phyloP scores from a whole-genome alignment of 2,888 invertebrate genomes.

The Cheilosia impressa region DNA sequence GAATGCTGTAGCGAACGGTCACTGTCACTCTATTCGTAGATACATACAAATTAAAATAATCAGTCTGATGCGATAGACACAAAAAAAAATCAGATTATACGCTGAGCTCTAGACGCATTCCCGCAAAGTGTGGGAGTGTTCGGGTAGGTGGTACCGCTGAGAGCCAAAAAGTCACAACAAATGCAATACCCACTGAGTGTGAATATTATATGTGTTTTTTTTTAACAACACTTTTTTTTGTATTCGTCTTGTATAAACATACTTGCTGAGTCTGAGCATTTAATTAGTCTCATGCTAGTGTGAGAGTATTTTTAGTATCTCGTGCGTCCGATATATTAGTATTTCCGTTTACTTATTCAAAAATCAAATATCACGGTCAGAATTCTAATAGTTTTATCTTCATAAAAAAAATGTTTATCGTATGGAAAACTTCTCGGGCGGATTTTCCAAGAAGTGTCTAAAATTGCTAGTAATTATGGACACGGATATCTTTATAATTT shows the following conservation, averaged over 20 bases:
- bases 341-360: conserved; percentile 32
- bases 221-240: conserved; percentile 14
- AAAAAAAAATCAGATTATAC: conserved; percentile 1
- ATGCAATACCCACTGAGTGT: conserved; percentile 41
- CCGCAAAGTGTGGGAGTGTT: conserved; percentile 10
- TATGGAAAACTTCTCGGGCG: too few species aligned
- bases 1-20: conserved; percentile 36
- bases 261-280: conserved; percentile 24
- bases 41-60: conserved; percentile 27
- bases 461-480: not conserved
- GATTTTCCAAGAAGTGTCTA: not conserved
- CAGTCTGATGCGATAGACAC: conserved; percentile 34
- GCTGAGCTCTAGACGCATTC: conserved; percentile 49
- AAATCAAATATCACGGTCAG: conserved; percentile 55
- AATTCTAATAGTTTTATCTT: conserved; percentile 28
- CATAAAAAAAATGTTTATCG: too few species aligned
- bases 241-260: conserved; percentile 21
- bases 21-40: conserved; percentile 28
- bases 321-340: conserved; percentile 40
- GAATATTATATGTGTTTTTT: conserved; percentile 12
- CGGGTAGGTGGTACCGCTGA: conserved; percentile 21
- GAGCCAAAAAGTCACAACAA: conserved; percentile 37
- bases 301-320: conserved; percentile 57
- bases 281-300: conserved; percentile 60
- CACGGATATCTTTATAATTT: not conserved